Percentiles rank a stretch among this genome's conserved stretches.
Conservation (phyloP, 2,888 invertebrate species). For the Dorcus hopei region DNA sequence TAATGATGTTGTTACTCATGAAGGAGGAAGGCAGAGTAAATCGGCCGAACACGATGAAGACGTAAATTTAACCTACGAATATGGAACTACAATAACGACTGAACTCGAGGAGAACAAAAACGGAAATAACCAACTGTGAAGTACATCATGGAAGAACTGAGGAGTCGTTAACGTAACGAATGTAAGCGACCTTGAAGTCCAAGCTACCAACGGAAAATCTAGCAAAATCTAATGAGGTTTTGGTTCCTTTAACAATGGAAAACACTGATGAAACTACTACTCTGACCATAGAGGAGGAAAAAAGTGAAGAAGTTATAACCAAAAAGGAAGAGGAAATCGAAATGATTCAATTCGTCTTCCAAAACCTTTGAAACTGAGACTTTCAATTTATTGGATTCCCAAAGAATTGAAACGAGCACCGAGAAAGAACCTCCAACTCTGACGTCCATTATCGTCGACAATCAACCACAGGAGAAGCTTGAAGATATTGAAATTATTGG, state of each 20-base stretch:
- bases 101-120: not conserved
- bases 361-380: constrained; percentile 18
- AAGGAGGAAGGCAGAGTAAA: not conserved
- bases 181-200: not conserved
- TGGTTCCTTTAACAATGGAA: too few relatives aligned
- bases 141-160: not conserved
- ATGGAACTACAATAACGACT: not conserved
- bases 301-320: too few relatives aligned
- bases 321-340: too few relatives aligned
- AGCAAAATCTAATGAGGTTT: not conserved
- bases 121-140: not conserved
- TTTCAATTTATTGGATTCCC: too few relatives aligned
- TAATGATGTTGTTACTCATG: constrained; percentile 40
- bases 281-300: too few relatives aligned
- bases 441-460: not conserved
- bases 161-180: not conserved
- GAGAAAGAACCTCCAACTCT: not conserved
- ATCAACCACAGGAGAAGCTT: not conserved
- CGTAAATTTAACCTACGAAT: not conserved
- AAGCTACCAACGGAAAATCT: not conserved
- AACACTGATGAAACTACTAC: too few relatives aligned
- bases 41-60: not conserved
- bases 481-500: too few relatives aligned
- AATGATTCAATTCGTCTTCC: constrained; percentile 1
- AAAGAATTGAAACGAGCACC: too few relatives aligned